These are phyloP conservation scores for Cranoglanis bouderius DNA, from an alignment of 2,113 vertebrate genomes.

Conservation along the genomic window DNA sequence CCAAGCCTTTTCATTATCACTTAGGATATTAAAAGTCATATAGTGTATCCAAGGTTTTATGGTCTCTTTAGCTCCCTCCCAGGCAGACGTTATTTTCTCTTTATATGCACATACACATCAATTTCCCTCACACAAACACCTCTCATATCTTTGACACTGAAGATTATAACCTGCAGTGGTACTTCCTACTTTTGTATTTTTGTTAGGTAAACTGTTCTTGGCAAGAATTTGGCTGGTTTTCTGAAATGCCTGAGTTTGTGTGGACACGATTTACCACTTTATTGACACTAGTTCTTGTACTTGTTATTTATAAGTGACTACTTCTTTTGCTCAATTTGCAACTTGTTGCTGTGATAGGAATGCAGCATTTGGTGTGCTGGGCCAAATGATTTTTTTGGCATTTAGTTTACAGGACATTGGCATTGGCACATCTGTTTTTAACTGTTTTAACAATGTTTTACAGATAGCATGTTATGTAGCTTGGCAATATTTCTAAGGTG, in stretches of 20 bases:
- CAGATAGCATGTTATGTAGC: too few relatives aligned
- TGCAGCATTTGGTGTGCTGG: neutral
- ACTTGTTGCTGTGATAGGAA: neutral
- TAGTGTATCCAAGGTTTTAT: constrained; percentile 5
- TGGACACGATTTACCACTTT: neutral
- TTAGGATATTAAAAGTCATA: constrained; percentile 19
- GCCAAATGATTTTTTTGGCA: neutral
- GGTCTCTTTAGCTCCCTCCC: constrained; percentile 17
- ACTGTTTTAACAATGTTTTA: too few relatives aligned
- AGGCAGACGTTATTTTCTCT: neutral
- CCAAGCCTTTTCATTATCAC: constrained; percentile 1
- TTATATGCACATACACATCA: neutral
- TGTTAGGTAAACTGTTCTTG: neutral
- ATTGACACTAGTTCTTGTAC: neutral
- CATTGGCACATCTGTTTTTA: too few relatives aligned
- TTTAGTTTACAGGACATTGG: neutral
- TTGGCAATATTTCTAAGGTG: too few relatives aligned
- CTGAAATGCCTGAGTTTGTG: neutral
- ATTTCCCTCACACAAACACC: neutral
- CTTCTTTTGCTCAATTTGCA: neutral
- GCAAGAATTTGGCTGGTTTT: neutral
- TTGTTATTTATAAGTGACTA: neutral
- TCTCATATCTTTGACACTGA: neutral
- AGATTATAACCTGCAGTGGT: neutral
- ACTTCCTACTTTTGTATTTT: neutral